Conservation (phyloP, 2,888 invertebrate genomes). For the Coelogynopora nodosa region DNA sequence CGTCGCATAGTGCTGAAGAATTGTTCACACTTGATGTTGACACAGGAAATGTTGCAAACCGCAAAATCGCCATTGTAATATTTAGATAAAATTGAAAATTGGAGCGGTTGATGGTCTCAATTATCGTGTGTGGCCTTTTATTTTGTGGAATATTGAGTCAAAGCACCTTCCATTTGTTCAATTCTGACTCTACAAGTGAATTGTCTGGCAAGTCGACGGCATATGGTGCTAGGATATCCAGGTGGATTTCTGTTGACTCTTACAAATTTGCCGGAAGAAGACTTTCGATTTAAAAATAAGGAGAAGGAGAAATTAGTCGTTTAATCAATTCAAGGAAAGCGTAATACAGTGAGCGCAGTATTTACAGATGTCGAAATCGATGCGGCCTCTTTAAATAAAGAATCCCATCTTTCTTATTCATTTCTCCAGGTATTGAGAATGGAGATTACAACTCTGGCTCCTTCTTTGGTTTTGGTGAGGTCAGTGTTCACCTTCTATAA, state of each 20-base stretch:
- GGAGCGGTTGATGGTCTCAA: conserved; percentile 1
- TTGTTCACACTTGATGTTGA: conserved; percentile 26
- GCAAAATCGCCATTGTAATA: conserved; percentile 21
- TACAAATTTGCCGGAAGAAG: conserved; percentile 7
- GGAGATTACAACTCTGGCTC: not conserved
- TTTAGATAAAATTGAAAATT: not conserved
- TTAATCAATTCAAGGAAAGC: not conserved
- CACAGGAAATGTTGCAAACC: conserved; percentile 33
- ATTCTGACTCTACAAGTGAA: conserved; percentile 24
- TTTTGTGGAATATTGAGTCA: conserved; percentile 29
- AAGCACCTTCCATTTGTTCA: conserved; percentile 11
- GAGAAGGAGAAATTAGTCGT: not conserved
- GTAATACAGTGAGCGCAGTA: not conserved
- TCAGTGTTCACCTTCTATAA: not conserved
- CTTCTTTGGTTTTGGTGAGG: not conserved
- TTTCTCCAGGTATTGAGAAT: not conserved
- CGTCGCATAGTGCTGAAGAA: conserved; percentile 31
- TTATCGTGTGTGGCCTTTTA: not conserved
- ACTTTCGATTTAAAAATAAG: not conserved
- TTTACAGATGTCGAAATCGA: not conserved
- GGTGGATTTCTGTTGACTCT: not conserved
- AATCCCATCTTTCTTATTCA: not conserved
- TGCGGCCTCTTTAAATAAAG: not conserved
- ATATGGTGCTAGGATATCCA: conserved; percentile 15
- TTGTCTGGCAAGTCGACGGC: not conserved